These are phyloP conservation scores for Pampusana beccarii DNA, from an alignment of 2,113 vertebrate species.

Conservation along the genomic window DNA sequence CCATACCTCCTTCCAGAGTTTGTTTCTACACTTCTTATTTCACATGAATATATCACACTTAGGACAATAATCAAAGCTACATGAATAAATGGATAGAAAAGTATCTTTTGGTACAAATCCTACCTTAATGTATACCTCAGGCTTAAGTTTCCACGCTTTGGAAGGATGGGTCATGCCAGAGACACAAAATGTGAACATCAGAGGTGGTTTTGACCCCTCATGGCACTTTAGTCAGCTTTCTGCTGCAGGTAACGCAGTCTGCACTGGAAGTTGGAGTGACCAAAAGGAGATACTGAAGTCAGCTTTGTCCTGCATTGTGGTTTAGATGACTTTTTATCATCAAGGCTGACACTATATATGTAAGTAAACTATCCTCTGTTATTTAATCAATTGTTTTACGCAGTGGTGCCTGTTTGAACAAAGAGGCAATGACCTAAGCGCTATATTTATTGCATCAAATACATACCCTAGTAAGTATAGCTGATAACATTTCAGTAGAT, in stretches of 20 bases:
- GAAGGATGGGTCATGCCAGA: not conserved
- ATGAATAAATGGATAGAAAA: not conserved
- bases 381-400: constrained; percentile 60
- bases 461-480: constrained; percentile 48
- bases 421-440: constrained; percentile 42
- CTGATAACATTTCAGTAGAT: constrained; percentile 50
- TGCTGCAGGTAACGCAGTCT: not conserved
- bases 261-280: not conserved
- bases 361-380: constrained; percentile 47
- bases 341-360: not conserved
- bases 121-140: not conserved
- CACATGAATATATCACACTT: not conserved
- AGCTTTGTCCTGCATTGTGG: constrained; percentile 45
- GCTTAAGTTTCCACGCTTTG: not conserved
- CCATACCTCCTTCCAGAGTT: not conserved
- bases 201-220: not conserved
- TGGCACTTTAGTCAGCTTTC: not conserved
- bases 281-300: not conserved
- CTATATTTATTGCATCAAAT: constrained; percentile 37
- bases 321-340: constrained; percentile 50
- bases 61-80: not conserved
- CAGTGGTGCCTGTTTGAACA: constrained; percentile 53
- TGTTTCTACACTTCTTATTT: not conserved
- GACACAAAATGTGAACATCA: not conserved
- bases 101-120: not conserved